Evolutionary conservation across 2,888 invertebrate genomes (phyloP).

Genomic region (Trachelus stipa): DNA sequence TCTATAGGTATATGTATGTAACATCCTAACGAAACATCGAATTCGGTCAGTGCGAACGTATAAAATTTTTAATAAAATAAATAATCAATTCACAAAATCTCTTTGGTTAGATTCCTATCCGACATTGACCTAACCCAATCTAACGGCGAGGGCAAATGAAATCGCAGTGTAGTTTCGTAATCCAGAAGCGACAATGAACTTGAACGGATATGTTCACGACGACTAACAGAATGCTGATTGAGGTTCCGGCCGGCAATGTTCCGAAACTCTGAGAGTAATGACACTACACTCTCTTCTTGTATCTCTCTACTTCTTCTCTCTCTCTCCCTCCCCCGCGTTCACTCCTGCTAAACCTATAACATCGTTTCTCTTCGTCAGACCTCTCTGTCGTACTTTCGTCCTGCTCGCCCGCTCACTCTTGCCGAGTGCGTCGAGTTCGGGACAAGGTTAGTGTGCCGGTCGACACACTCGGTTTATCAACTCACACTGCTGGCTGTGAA

Average conservation of each 20-base stretch:
- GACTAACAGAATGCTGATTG: slow-evolving; percentile 25
- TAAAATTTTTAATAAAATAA: neutral
- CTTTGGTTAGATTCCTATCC: neutral
- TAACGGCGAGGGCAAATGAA: neutral
- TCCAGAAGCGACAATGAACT: slow-evolving; percentile 34
- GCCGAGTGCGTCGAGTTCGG: slow-evolving; percentile 40
- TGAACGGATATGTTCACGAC: slow-evolving; percentile 35
- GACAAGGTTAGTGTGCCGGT: slow-evolving; percentile 58
- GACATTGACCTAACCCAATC: neutral
- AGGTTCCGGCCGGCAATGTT: slow-evolving; percentile 20
- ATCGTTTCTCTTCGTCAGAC: neutral
- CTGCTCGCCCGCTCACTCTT: neutral
- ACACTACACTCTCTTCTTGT: slow-evolving; percentile 22
- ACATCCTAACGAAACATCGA: neutral
- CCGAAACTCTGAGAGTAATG: slow-evolving; percentile 31
- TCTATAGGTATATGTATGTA: too few species aligned
- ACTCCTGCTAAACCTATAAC: neutral
- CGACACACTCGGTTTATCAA: slow-evolving; percentile 40
- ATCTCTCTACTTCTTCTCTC: neutral
- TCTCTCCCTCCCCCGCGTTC: slow-evolving; percentile 10
- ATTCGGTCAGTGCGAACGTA: neutral
- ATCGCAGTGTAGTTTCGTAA: neutral
- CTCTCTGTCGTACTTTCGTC: neutral
- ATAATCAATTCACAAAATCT: neutral
- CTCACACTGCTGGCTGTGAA: neutral